Evolutionary conservation across 1,140 invertebrate genomes (phyloP).

Genomic region (Ectropis grisescens): DNA sequence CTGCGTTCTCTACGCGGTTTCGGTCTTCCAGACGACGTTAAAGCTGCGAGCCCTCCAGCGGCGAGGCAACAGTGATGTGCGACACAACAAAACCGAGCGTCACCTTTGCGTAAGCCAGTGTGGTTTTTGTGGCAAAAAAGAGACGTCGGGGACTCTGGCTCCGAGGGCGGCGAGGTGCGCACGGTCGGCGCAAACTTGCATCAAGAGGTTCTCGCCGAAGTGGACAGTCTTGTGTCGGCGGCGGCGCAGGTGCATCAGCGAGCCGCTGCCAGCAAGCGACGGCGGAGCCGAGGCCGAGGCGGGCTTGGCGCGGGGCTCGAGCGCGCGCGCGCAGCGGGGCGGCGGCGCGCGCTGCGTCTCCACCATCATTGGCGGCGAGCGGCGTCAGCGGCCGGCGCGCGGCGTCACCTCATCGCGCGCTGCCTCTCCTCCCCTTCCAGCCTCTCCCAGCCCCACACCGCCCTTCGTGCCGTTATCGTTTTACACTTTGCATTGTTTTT

Average conservation of each 20-base stretch:
- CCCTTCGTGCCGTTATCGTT: constrained; percentile 8
- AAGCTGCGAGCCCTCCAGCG: constrained; percentile 44
- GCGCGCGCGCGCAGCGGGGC: constrained; percentile 58
- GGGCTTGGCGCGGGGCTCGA: constrained; percentile 52
- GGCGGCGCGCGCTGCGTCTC: constrained; percentile 65
- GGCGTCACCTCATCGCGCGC: constrained; percentile 57
- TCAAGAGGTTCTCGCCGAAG: constrained; percentile 78
- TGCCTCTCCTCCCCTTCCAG: constrained; percentile 12
- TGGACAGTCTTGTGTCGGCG: constrained; percentile 81
- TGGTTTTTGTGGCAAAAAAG: constrained; percentile 64
- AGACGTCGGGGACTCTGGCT: constrained; percentile 59
- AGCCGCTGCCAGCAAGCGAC: constrained; percentile 61
- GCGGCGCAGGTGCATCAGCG: constrained; percentile 71
- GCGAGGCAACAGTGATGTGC: constrained; percentile 66
- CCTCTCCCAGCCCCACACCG: constrained; percentile 11
- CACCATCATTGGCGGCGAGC: constrained; percentile 67
- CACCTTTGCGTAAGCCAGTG: constrained; percentile 47
- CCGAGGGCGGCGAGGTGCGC: constrained; percentile 60
- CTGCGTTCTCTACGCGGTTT: constrained; percentile 45
- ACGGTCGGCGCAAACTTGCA: constrained; percentile 77
- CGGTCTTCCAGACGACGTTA: constrained; percentile 40
- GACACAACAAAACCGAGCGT: constrained; percentile 60
- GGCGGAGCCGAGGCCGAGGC: constrained; percentile 48
- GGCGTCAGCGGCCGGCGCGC: constrained; percentile 62
- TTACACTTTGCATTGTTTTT: constrained; percentile 17